Percentiles rank a stretch among this genome's conserved stretches.
phyloP scores from a whole-genome alignment of 1,140 invertebrate species.

The Heliothis virescens region DNA sequence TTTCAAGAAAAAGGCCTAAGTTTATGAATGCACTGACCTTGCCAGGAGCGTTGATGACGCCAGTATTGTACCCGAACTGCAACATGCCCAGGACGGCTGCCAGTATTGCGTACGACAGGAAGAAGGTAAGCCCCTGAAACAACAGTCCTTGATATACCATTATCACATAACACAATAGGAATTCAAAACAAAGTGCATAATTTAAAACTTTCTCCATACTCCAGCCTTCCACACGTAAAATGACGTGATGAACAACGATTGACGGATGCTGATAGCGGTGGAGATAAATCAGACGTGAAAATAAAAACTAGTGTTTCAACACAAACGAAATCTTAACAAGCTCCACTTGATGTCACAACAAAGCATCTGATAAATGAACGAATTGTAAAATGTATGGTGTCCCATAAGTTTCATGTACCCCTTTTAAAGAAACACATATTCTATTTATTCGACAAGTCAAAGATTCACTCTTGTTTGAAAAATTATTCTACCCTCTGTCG shows the following conservation, averaged over 20 bases:
- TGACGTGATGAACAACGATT: neutral
- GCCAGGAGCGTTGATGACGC: conserved; percentile 99
- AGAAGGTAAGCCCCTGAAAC: conserved; percentile 91
- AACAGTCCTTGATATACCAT: conserved; percentile 12
- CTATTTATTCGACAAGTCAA: too few species aligned
- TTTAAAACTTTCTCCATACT: neutral
- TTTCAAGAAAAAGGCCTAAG: neutral
- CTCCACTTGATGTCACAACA: too few species aligned
- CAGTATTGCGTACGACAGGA: conserved; percentile 97
- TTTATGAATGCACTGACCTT: conserved; percentile 81
- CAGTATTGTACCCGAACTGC: conserved; percentile 99
- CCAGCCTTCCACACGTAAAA: too few species aligned
- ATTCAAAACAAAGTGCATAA: neutral
- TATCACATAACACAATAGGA: neutral
- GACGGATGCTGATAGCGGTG: neutral
- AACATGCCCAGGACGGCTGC: conserved; percentile 98
- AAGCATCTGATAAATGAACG: too few species aligned
- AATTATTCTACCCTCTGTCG: too few species aligned
- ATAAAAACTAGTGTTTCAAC: too few species aligned
- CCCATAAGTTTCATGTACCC: too few species aligned
- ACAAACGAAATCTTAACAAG: too few species aligned
- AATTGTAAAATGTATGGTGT: too few species aligned
- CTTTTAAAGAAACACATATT: too few species aligned
- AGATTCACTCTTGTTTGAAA: too few species aligned
- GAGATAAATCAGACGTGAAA: too few species aligned